Evolutionary conservation across 2,888 invertebrate genomes (phyloP).

Genomic region (Brassicogethes aeneus): DNA sequence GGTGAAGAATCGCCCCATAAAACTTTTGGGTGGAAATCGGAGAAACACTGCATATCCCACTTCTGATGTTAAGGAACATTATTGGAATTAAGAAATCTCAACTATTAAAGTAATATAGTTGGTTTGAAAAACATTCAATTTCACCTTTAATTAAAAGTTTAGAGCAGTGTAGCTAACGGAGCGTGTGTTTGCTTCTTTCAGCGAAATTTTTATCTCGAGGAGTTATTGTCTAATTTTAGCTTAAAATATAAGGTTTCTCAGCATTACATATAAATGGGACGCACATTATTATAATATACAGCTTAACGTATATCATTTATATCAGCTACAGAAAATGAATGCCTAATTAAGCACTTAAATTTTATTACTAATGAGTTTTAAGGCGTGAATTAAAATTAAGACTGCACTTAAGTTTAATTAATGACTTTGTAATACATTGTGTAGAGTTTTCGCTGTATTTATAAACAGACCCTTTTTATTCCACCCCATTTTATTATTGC

Average conservation of each 20-base stretch:
- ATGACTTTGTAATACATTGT: neutral
- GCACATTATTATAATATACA: neutral
- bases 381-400: constrained; percentile 14
- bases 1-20: too few species aligned
- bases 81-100: too few species aligned
- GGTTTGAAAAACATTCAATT: too few species aligned
- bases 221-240: neutral
- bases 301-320: neutral
- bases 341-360: neutral
- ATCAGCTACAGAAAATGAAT: constrained; percentile 1
- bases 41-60: too few species aligned
- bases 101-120: too few species aligned
- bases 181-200: neutral
- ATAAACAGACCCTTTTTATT: too few species aligned
- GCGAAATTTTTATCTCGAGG: neutral
- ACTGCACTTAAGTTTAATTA: neutral
- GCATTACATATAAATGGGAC: neutral
- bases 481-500: too few species aligned
- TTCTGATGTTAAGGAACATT: too few species aligned
- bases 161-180: too few species aligned
- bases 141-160: too few species aligned
- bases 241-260: neutral
- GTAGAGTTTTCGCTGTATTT: too few species aligned
- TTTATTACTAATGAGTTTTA: constrained; percentile 3
- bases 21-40: too few species aligned